phyloP scores from a whole-genome alignment of 2,113 vertebrate genomes.

The Alligator sinensis region DNA sequence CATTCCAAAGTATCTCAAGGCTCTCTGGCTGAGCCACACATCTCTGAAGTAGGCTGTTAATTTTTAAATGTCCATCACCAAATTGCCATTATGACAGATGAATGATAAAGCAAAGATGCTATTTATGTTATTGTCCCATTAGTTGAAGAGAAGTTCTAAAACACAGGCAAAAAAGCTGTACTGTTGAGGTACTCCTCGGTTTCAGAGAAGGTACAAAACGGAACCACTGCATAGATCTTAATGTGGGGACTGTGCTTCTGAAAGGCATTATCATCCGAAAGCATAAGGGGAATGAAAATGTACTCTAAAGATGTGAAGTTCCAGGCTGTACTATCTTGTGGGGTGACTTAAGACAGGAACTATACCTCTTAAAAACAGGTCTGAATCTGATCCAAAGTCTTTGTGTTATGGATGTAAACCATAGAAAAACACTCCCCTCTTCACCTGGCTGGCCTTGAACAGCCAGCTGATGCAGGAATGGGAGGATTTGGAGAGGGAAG shows the following conservation, averaged over 20 bases:
- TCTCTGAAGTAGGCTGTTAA: too few relatives aligned
- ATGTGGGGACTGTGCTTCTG: not conserved
- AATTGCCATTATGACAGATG: not conserved
- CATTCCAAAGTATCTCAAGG: not conserved
- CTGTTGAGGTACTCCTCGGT: not conserved
- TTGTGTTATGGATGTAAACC: not conserved
- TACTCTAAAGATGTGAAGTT: not conserved
- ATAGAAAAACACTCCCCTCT: not conserved
- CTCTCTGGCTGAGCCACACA: not conserved
- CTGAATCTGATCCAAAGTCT: not conserved
- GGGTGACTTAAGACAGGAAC: not conserved
- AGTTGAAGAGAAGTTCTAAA: not conserved
- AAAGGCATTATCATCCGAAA: not conserved
- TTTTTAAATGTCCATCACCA: too few relatives aligned
- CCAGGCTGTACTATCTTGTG: too few relatives aligned
- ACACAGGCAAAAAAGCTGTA: not conserved
- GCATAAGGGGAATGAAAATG: slow-evolving; percentile 4
- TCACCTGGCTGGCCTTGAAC: not conserved
- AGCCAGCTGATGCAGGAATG: not conserved
- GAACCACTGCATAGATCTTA: not conserved
- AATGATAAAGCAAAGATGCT: not conserved
- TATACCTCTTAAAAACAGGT: not conserved
- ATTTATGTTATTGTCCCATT: not conserved
- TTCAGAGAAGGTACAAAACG: not conserved
- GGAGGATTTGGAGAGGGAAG: not conserved